These are phyloP conservation scores for Cotesia chilonis DNA, from an alignment of 1,140 invertebrate species.

Conservation along the genomic window DNA sequence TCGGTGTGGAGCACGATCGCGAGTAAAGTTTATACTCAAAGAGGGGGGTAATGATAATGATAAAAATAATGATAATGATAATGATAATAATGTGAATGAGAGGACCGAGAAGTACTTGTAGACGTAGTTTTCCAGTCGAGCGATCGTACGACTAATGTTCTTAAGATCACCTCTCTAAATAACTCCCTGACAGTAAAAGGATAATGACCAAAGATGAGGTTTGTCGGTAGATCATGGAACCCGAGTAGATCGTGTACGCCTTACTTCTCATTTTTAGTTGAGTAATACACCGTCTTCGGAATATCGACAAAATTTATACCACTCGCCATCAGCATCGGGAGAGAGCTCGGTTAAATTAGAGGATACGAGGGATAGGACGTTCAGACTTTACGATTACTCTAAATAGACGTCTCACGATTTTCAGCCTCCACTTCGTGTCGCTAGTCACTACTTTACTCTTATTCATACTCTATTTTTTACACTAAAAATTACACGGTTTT, in stretches of 20 bases:
- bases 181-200: conserved; percentile 54
- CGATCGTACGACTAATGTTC: conserved; percentile 48
- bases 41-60: too few relatives aligned
- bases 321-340: conserved; percentile 10
- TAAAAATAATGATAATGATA: too few relatives aligned
- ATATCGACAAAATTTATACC: conserved; percentile 35
- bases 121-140: conserved; percentile 53
- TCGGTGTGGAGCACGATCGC: neutral
- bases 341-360: too few relatives aligned
- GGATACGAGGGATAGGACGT: too few relatives aligned
- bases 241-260: conserved; percentile 22
- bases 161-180: conserved; percentile 51
- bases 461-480: too few relatives aligned
- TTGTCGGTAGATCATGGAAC: conserved; percentile 40
- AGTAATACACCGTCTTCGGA: conserved; percentile 9
- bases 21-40: neutral
- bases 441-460: too few relatives aligned
- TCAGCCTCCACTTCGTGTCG: too few relatives aligned
- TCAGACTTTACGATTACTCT: too few relatives aligned
- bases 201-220: conserved; percentile 51
- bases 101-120: conserved; percentile 5
- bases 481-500: too few relatives aligned
- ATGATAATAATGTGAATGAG: conserved; percentile 1
- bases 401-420: too few relatives aligned
- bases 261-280: conserved; percentile 1